phyloP scores from a whole-genome alignment of 2,888 invertebrate species.

The Cerastis leucographa region DNA sequence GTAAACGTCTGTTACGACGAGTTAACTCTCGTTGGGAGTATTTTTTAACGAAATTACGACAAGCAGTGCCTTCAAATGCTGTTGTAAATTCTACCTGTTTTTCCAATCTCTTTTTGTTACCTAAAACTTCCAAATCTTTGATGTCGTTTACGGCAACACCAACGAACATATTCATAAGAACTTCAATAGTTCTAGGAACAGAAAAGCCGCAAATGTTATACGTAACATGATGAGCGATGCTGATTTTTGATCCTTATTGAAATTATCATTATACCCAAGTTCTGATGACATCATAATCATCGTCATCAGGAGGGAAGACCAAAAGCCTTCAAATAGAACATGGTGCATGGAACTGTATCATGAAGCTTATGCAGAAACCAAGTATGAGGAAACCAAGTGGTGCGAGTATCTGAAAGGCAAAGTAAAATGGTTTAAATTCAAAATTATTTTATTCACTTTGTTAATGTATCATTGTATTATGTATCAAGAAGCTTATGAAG shows the following conservation, averaged over 20 bases:
- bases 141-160: slow-evolving; percentile 91
- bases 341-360: slow-evolving; percentile 87
- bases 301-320: slow-evolving; percentile 88
- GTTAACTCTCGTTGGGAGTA: slow-evolving; percentile 57
- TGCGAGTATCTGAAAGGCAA: slow-evolving; percentile 87
- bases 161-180: slow-evolving; percentile 90
- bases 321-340: slow-evolving; percentile 88
- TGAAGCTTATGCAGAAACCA: slow-evolving; percentile 90
- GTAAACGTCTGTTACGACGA: too few species aligned
- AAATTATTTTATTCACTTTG: background rate
- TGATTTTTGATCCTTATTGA: slow-evolving; percentile 60
- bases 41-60: slow-evolving; percentile 45
- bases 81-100: slow-evolving; percentile 89
- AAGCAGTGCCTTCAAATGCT: slow-evolving; percentile 63
- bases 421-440: background rate
- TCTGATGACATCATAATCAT: slow-evolving; percentile 91
- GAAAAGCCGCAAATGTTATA: slow-evolving; percentile 87
- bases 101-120: slow-evolving; percentile 87
- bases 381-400: slow-evolving; percentile 87
- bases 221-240: slow-evolving; percentile 82
- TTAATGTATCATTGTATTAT: slow-evolving; percentile 68
- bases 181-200: slow-evolving; percentile 83
- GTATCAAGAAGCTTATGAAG: slow-evolving; percentile 88
- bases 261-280: slow-evolving; percentile 82
- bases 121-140: slow-evolving; percentile 87